Evolutionary conservation across 53 echinoderm and acorn worm species (phyloP).

Genomic region (Zoroaster sp.): DNA sequence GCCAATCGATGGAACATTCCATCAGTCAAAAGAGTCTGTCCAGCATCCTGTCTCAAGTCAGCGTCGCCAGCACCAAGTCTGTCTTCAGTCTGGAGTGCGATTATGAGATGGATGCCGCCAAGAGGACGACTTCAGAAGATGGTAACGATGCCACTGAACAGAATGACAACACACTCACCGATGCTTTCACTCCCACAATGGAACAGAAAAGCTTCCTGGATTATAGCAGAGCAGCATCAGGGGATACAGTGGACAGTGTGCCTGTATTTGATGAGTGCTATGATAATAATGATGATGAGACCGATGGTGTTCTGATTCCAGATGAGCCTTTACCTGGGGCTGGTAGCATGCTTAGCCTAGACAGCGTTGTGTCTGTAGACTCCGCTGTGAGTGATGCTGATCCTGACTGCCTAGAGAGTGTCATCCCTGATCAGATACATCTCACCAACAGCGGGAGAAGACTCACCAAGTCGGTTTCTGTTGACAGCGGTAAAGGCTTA

Average conservation of each 20-base stretch:
- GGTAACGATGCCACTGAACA: constrained; percentile 11
- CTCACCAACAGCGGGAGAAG: constrained; percentile 14
- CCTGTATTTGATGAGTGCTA: background rate
- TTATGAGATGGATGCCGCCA: background rate
- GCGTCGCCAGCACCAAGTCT: constrained; percentile 73
- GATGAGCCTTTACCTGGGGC: background rate
- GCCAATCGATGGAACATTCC: constrained; percentile 21
- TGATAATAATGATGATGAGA: background rate
- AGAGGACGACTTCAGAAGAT: background rate
- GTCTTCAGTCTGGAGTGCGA: constrained; percentile 74
- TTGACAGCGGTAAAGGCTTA: constrained; percentile 90
- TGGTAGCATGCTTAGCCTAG: background rate
- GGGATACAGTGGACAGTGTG: background rate
- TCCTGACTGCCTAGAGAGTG: constrained; percentile 19
- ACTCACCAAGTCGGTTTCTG: constrained; percentile 82
- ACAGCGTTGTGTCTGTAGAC: background rate
- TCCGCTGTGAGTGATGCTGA: background rate
- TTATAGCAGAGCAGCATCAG: background rate
- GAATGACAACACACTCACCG: constrained; percentile 11
- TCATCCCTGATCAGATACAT: background rate
- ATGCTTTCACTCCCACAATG: background rate
- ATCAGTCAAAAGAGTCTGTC: constrained; percentile 81
- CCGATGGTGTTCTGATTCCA: background rate
- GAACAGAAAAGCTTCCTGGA: background rate
- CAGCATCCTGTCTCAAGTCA: constrained; percentile 85